Evolutionary conservation across 2,888 invertebrate species (phyloP), one percentile per base, ranked within the genome.

Genomic region (Sthenelais limicola): DNA sequence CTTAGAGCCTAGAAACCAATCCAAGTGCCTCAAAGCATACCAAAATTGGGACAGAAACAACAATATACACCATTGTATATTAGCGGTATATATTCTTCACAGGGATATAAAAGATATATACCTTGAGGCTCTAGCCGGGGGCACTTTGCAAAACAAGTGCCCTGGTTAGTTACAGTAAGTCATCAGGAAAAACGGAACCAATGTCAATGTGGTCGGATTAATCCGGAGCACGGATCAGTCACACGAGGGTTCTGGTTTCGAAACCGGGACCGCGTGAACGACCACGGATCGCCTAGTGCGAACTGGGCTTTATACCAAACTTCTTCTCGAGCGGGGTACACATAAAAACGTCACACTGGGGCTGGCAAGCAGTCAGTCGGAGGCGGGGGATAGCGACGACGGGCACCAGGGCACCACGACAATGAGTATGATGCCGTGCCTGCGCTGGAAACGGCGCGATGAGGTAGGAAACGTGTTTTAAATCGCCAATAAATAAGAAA

Each of bases 331-430:
- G 12, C 21, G 38, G 24, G 9, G 24, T 26, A 32, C 33, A 32
- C 62, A 35, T 12, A 38, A 3, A 7, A 35, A 35, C 38, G 62
- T 26, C 35, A 62, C 62, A 24, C 62, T 62, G 62, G 62, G 62
- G 62, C 62, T 62, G 26, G 43, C 62, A 62, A 62, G 62, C 26
- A 26, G 24, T 24, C 38, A 35, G 26, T 62, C 62, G 21, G 62
- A 62, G 62, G 43, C 62, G 62, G 62, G 62, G 62, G 62, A 62
- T 21, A 62, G 62, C 62, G 62, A 62, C 62, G 62, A 62, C 62
- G 62, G 62, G n/a, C 62, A 43, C 38, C 62, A 12, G 38, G 38
- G 26, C 7, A 21, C 62, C 35, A 21, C 38, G 38, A 62, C 38
- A 35, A 62, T 62, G 62, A 62, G 62, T 62, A 62, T 62, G 62